Base-by-base conservation (phyloP, 35 echinoderm and acorn worm genomes). In the Antedon bifida region DNA sequence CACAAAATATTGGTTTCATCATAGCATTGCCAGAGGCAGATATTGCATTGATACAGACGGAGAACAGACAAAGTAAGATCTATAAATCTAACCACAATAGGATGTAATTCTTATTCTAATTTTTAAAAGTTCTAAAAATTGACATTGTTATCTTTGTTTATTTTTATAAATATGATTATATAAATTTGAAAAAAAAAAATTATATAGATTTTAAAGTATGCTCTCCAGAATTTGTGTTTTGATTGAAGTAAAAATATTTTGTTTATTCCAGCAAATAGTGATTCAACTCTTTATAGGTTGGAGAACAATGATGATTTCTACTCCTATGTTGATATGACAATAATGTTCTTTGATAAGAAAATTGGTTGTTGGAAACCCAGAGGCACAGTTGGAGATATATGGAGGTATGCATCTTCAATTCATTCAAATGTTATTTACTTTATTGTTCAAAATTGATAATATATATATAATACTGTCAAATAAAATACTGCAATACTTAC, bases 11-110 rank as follows among this genome's bases (percentile, higher is more conserved):
- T 28, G 88, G 84, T 12, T 92, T 87, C 38, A 99, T 99, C 78
- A 88, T 92, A 30, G 94, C 94, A 0, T 33, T 97, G 38, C 94
- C 94, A 33, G 94, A 97, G 73, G 77, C 74, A 75, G 90, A 90
- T 82, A 85, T 97, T 13, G 94, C 87, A 3, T 75, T 97, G 33
- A 88, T 97, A 44, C 94, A 97, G 56, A 89, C 91, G 90, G 90
- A 97, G 36, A 82, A 75, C 11, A 89, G 91, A 42, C 90, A 89
- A 92, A 90, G 94, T 97, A 89, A 33, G 83, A 35, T 81, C 0
- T 85, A 21, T 34, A 45, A 11, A 31, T 17, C 30, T 4, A 77
- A 32, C 3, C 32, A 77, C 21, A 32, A 31, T 35, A 7, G 3
- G 12, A 80, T 80, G 23, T 38, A 7, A 38, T 7, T 31, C 0